Percentiles rank a stretch among this genome's conserved stretches.
Evolutionary conservation across 1,140 invertebrate species (phyloP).

Genomic region (Drosophila tsacasi): DNA sequence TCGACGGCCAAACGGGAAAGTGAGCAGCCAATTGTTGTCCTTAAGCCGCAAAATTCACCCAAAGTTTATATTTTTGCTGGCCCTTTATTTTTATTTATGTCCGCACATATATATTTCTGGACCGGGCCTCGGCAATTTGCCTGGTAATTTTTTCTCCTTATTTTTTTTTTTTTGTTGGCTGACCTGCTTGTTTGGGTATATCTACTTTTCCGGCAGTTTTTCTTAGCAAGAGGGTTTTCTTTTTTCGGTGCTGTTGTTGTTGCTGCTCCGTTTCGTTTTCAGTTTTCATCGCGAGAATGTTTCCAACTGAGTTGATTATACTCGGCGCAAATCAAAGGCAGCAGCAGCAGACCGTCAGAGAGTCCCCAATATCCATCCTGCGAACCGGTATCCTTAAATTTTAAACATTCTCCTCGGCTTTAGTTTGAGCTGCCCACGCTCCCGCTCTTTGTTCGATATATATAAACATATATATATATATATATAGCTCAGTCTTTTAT

Average conservation of each 20-base stretch:
- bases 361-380: conserved; percentile 18
- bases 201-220: conserved; percentile 56
- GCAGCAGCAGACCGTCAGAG: conserved; percentile 2
- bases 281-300: conserved; percentile 51
- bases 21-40: conserved; percentile 60
- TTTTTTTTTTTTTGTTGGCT: conserved; percentile 22
- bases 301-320: conserved; percentile 81
- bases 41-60: conserved; percentile 77
- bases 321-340: conserved; percentile 72
- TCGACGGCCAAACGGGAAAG: conserved; percentile 36
- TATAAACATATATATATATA: conserved; percentile 8
- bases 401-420: conserved; percentile 51
- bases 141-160: conserved; percentile 16
- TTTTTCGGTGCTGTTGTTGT: neutral
- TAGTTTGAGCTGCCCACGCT: conserved; percentile 15
- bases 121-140: conserved; percentile 63
- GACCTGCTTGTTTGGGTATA: conserved; percentile 23
- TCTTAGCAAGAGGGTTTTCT: conserved; percentile 15
- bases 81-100: conserved; percentile 57
- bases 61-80: conserved; percentile 74
- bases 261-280: conserved; percentile 37
- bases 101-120: conserved; percentile 34
- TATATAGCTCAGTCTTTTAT: conserved; percentile 54
- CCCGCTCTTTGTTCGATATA: conserved; percentile 42
- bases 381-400: conserved; percentile 57